A percentile compares a stretch with the other conserved stretches of the same genome.
These are phyloP conservation scores for Pantelozetes paolii DNA, from an alignment of 2,888 invertebrate species.

Conservation along the genomic window DNA sequence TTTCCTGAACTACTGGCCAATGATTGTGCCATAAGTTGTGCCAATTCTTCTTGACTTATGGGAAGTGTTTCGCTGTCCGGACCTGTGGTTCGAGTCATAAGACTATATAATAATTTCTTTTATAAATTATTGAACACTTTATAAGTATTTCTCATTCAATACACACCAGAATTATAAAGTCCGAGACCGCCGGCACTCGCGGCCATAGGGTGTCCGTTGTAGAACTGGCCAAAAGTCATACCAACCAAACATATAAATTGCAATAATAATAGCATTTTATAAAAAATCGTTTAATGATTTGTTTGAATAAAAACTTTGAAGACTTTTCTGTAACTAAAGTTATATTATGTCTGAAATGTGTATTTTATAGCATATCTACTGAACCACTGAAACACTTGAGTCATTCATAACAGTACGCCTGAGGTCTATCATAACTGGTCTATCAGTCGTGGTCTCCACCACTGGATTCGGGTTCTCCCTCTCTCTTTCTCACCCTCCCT, in stretches of 20 bases:
- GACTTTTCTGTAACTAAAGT: slow-evolving; percentile 8
- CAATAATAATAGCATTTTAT: slow-evolving; percentile 19
- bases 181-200: background rate
- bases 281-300: background rate
- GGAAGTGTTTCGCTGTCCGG: slow-evolving; percentile 34
- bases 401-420: background rate
- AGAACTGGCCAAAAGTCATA: slow-evolving; percentile 10
- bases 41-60: slow-evolving; percentile 41
- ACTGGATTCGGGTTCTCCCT: slow-evolving; percentile 6
- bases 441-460: slow-evolving; percentile 19
- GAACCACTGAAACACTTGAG: background rate
- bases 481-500: no score
- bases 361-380: slow-evolving; percentile 15
- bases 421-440: slow-evolving; percentile 22
- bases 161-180: background rate
- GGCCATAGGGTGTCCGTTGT: background rate
- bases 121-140: background rate
- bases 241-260: background rate
- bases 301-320: background rate
- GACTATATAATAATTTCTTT: background rate
- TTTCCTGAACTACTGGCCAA: slow-evolving; percentile 25
- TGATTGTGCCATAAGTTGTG: slow-evolving; percentile 41
- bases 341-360: background rate
- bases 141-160: background rate
- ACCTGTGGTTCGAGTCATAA: background rate